Base-by-base conservation (phyloP, 2,113 vertebrate genomes). In the Promerops cafer region DNA sequence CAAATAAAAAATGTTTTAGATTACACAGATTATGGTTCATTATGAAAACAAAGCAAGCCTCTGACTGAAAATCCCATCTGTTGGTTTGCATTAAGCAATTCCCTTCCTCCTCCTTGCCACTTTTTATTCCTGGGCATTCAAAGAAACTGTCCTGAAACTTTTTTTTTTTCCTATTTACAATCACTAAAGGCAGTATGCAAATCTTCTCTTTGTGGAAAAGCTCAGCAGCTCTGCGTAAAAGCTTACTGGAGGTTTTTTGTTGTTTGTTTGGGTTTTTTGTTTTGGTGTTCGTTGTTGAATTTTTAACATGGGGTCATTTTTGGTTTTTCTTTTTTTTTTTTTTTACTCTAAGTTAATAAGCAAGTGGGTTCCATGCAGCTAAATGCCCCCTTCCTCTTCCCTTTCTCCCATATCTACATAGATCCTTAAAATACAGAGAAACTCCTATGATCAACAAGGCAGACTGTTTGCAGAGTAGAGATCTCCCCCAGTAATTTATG, bases 41-140 rank as follows among this genome's bases (percentile, higher is more conserved):
- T 93, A 96, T 63, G 90, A 83, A 97, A 95, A 95, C 85, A 93
- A 83, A 97, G 85, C 75, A 69, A 83, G 79, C 39, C 68, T 94
- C 63, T 94, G 63, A 95, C 78, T 88, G 82, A 82, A 93, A 88
- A 72, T 93, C 57, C 71, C 92, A 83, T 94, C 94, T 90, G 90
- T 91, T 93, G 75, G 68, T 81, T 94, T 94, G 79, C 71, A 37
- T 90, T 88, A 86, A 80, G 68, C 82, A 81, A 54, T 88, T 85
- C 75, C 68, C 40, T 90, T 83, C 84, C 27, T 96, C 53, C n/a
- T 93, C 40, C 75, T 86, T 83, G 65, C n/a, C 2, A 2, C 54
- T 47, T 86, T 83, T 93, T 77, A 74, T 90, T 91, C 75, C 30
- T 54, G 56, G 52, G 71, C 91, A 83, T 96, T 91, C 28, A 86